A percentile compares a stretch with the other conserved stretches of the same genome.
Evolutionary conservation across 1,140 invertebrate genomes (phyloP).

Genomic region (Colletes latitarsis): DNA sequence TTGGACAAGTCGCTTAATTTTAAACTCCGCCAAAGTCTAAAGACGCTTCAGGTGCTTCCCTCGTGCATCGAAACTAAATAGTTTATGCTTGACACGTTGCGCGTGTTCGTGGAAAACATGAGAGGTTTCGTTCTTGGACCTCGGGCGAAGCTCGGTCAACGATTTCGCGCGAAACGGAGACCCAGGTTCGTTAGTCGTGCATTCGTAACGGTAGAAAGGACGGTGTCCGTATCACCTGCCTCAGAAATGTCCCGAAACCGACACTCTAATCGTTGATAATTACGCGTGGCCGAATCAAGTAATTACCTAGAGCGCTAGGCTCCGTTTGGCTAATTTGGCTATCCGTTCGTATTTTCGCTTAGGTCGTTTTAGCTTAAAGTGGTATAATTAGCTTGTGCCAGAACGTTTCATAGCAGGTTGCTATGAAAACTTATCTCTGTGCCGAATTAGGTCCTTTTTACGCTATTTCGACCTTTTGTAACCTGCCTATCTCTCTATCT

Average conservation of each 20-base stretch:
- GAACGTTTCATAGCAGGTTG: slow-evolving; percentile 39
- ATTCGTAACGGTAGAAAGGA: slow-evolving; percentile 44
- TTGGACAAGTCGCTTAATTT: no score
- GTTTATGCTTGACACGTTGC: background rate
- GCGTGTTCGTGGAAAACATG: background rate
- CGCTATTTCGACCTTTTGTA: slow-evolving; percentile 21
- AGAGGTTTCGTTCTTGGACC: background rate
- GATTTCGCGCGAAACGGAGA: slow-evolving; percentile 15
- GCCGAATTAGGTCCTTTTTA: slow-evolving; percentile 16
- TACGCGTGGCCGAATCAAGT: slow-evolving; percentile 69
- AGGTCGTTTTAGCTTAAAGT: slow-evolving; percentile 63
- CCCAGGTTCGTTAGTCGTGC: slow-evolving; percentile 31
- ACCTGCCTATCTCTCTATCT: slow-evolving; percentile 14
- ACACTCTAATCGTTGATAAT: slow-evolving; percentile 71
- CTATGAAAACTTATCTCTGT: slow-evolving; percentile 43
- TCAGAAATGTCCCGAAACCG: slow-evolving; percentile 60
- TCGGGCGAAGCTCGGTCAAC: background rate
- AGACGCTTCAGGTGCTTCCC: background rate
- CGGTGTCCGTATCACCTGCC: slow-evolving; percentile 53
- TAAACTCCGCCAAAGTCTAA: background rate
- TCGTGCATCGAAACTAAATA: background rate
- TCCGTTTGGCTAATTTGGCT: no score
- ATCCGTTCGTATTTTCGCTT: slow-evolving; percentile 64
- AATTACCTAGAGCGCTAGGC: slow-evolving; percentile 58
- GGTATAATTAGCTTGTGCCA: slow-evolving; percentile 64